Conservation (phyloP, 2,113 vertebrate species). For the Chitala chitala region DNA sequence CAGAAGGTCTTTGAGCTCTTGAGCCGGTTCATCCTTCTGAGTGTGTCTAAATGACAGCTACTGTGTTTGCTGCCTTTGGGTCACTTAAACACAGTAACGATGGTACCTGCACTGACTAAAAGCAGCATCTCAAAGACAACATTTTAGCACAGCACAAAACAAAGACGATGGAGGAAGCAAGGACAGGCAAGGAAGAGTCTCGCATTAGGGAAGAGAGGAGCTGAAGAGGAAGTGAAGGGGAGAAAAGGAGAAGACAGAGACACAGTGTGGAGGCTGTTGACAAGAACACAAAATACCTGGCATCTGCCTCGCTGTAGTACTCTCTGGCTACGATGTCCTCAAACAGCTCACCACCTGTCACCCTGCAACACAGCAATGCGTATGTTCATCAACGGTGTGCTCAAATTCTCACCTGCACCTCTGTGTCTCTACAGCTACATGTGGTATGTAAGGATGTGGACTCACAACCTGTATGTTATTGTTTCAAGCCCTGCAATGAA, state of each 20-base stretch:
- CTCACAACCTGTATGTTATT: no score
- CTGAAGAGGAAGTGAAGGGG: neutral
- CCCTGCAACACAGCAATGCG: constrained; percentile 42
- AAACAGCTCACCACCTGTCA: constrained; percentile 68
- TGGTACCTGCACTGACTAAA: neutral
- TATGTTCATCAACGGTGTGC: neutral
- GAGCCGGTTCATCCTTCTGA: neutral
- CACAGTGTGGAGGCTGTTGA: no score
- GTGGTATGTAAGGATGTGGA: neutral
- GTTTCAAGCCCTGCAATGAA: no score
- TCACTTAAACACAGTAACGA: neutral
- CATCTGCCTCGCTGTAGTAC: constrained; percentile 68
- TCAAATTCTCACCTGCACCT: neutral
- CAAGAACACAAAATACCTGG: no score
- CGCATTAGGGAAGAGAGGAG: neutral
- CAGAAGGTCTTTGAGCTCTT: neutral
- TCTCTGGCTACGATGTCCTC: constrained; percentile 71
- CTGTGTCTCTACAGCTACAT: neutral
- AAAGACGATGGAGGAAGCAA: neutral
- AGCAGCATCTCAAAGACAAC: neutral
- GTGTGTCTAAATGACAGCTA: neutral
- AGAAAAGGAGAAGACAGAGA: neutral
- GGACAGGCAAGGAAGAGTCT: constrained; percentile 12
- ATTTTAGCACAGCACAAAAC: neutral
- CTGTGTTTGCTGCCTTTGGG: neutral